Base-by-base conservation (phyloP, 2,113 vertebrate genomes). In the Syngnathoides biaculeatus region DNA sequence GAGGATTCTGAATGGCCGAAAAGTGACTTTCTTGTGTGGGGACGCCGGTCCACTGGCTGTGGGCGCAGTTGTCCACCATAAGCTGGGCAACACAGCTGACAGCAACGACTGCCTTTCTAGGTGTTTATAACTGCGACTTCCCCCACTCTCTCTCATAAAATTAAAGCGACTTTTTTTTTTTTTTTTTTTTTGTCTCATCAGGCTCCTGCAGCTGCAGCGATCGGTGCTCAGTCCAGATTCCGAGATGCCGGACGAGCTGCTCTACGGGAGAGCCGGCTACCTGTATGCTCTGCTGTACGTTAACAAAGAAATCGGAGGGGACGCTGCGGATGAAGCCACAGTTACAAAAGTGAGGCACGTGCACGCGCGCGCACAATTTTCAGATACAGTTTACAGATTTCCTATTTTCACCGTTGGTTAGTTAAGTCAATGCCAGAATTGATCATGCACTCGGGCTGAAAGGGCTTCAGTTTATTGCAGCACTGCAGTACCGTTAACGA, bases 1-100 rank as follows among this genome's bases (percentile, higher is more conserved):
- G 69, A 93, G 97, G 62, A 95, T 93, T 67, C 90, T 98, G 76
- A 98, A 90, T 0, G 97, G 95, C 9, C 93, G 96, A 27, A 94
- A 93, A 75, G 92, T 98, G 45, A 96, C 94, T 0, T 99, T 99
- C 82, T 93, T 99, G 30, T 99, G 97, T 20, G 97, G 97, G 0
- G 97, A 98, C 5, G 95, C 96, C 0, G 97, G 97, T 20, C 97
- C 97, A 0, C 86, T 98, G 11, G 97, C 97, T 0, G 96, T 99
- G 13, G 95, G 91, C 0, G 95, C 95, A 0, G 96, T 98, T 57
- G 93, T 96, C 11, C 93, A 98, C 80, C 95, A 98, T 75, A 94
- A 89, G 52, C 90, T 97, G 74, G 91, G 89, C 12, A 97, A 94
- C 4, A 73, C 91, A 4, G 78, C 69, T 2, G 96, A 98, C 74